Percentiles rank a stretch among this genome's conserved stretches.
These are phyloP conservation scores for Ctenicera cuprea DNA, from an alignment of 2,888 invertebrate genomes.

Conservation along the genomic window DNA sequence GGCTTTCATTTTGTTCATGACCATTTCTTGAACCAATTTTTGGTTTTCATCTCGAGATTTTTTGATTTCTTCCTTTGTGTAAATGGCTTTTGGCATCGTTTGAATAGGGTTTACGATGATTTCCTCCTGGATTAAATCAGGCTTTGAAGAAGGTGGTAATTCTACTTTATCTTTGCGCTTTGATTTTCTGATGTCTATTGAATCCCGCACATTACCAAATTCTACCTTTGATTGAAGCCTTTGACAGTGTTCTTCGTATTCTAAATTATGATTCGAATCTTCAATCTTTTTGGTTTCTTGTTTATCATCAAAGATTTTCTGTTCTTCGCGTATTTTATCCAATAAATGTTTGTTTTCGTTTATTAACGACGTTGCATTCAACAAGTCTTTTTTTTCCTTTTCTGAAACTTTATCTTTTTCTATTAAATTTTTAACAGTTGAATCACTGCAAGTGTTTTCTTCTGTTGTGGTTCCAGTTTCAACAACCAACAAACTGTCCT, in stretches of 20 bases:
- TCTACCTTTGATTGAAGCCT: conserved; percentile 81
- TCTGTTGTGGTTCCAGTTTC: conserved; percentile 77
- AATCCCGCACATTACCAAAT: conserved; percentile 82
- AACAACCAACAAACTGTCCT: conserved; percentile 76
- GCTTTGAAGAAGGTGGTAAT: conserved; percentile 62
- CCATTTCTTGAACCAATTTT: conserved; percentile 87
- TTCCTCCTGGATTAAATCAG: conserved; percentile 69
- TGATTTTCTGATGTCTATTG: conserved; percentile 79
- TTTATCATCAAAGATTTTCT: conserved; percentile 10
- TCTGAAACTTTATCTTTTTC: conserved; percentile 11
- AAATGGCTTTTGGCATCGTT: conserved; percentile 65
- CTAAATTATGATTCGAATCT: conserved; percentile 63
- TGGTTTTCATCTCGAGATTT: conserved; percentile 89
- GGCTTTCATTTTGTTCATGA: conserved; percentile 85
- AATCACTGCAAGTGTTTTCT: conserved; percentile 75
- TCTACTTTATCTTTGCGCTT: conserved; percentile 70
- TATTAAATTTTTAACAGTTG: conserved; percentile 70
- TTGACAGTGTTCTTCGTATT: conserved; percentile 79
- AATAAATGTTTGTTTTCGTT: conserved; percentile 50
- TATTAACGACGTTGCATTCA: conserved; percentile 12
- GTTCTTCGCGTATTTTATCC: conserved; percentile 51
- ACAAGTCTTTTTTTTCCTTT: conserved; percentile 47
- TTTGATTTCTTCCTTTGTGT: conserved; percentile 80
- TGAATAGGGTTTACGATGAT: conserved; percentile 66
- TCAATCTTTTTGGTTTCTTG: conserved; percentile 41